These are phyloP conservation scores for Papilio glaucus DNA, from an alignment of 1,140 invertebrate species.

Conservation along the genomic window DNA sequence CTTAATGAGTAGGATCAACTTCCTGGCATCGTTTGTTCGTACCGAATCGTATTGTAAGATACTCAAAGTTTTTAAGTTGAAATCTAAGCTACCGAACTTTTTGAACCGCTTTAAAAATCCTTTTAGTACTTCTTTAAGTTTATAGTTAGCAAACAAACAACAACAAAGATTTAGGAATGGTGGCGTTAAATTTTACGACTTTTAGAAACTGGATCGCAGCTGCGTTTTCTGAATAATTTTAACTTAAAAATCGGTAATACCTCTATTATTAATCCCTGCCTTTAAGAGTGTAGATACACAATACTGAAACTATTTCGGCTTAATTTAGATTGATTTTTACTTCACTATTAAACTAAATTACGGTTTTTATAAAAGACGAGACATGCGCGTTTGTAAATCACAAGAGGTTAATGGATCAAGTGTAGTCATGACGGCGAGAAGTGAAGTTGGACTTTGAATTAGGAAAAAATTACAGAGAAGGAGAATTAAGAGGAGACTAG, in stretches of 20 bases:
- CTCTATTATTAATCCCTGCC: no score
- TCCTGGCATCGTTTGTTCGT: not conserved
- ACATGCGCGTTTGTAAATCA: no score
- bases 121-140: conserved; percentile 14
- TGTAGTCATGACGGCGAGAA: no score
- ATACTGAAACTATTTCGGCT: no score
- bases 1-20: not conserved
- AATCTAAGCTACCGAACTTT: conserved; percentile 9
- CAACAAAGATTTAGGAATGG: conserved; percentile 13
- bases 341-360: no score
- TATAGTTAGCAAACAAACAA: conserved; percentile 20
- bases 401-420: no score
- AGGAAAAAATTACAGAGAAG: no score
- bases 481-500: no score
- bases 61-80: conserved; percentile 1
- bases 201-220: conserved; percentile 17
- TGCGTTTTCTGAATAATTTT: conserved; percentile 7
- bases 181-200: conserved; percentile 19
- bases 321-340: no score
- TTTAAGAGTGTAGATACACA: no score
- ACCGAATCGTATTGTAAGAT: not conserved
- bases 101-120: conserved; percentile 12
- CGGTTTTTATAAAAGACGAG: no score
- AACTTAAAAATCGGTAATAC: not conserved
- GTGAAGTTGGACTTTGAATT: no score